phyloP scores from a whole-genome alignment of 2,888 invertebrate species.

The Pherbina coryleti region DNA sequence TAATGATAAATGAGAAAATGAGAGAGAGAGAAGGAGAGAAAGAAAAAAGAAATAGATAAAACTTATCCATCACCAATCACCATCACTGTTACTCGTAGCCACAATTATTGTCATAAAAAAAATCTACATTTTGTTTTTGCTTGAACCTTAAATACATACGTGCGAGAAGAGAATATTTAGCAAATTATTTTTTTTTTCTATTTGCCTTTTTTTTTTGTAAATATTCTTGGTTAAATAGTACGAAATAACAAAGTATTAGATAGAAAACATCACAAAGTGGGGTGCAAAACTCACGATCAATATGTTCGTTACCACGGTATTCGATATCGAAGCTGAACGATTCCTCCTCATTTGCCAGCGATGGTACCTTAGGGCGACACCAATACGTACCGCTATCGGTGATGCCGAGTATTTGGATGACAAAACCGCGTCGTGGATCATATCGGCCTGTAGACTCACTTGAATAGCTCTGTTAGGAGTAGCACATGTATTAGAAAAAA shows the following conservation, averaged over 20 bases:
- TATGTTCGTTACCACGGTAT: conserved; percentile 65
- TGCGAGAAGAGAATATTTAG: conserved; percentile 30
- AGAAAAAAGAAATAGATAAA: conserved; percentile 41
- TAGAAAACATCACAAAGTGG: conserved; percentile 69
- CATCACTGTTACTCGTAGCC: conserved; percentile 28
- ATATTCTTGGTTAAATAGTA: conserved; percentile 9
- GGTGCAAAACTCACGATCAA: conserved; percentile 69
- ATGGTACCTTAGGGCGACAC: conserved; percentile 63
- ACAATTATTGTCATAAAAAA: not conserved
- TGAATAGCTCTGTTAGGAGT: conserved; percentile 55
- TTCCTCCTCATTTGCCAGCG: conserved; percentile 61
- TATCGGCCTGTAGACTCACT: conserved; percentile 62
- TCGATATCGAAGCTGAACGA: conserved; percentile 52
- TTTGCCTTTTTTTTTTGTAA: conserved; percentile 3
- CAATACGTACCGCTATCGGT: conserved; percentile 62
- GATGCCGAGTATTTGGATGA: conserved; percentile 62
- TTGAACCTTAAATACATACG: conserved; percentile 19
- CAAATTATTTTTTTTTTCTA: conserved; percentile 28
- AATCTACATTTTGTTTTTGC: conserved; percentile 18
- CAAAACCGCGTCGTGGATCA: conserved; percentile 65
- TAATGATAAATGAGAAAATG: conserved; percentile 14
- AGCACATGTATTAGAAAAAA: not conserved
- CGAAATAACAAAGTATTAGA: conserved; percentile 38
- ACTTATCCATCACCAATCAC: conserved; percentile 37
- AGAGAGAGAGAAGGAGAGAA: conserved; percentile 42